Evolutionary conservation across 2,113 vertebrate species (phyloP).

Genomic region (Gnathonemus longibarbis): DNA sequence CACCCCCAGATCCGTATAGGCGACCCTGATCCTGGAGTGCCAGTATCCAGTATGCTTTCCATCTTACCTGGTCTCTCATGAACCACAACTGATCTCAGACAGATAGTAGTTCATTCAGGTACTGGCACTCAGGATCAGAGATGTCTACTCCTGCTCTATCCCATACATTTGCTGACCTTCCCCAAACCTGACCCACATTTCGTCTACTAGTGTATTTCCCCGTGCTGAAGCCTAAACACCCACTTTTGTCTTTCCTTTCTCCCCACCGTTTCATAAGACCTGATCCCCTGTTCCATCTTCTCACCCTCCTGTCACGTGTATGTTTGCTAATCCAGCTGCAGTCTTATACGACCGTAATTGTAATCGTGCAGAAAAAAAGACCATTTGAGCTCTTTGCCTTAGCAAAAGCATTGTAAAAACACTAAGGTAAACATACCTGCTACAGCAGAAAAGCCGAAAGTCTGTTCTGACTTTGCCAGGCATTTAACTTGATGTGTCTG

Average conservation of each 20-base stretch:
- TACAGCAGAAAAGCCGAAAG: not conserved
- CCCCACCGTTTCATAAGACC: not conserved
- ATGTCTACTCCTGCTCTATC: not conserved
- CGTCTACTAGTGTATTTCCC: not conserved
- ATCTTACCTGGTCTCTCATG: not conserved
- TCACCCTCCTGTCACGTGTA: not conserved
- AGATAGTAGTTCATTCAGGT: not conserved
- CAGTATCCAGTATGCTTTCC: not conserved
- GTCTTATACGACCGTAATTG: not conserved
- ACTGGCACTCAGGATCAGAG: not conserved
- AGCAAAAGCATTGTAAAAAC: not conserved
- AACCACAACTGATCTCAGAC: not conserved
- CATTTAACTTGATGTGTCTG: not conserved
- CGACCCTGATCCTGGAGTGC: not conserved
- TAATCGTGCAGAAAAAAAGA: not conserved
- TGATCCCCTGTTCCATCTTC: not conserved
- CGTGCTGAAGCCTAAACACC: not conserved
- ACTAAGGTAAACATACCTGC: not conserved
- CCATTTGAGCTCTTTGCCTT: not conserved
- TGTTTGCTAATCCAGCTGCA: not conserved
- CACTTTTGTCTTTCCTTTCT: not conserved
- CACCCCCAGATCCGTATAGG: not conserved
- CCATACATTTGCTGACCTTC: not conserved
- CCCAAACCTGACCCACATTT: not conserved
- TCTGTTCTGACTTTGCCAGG: not conserved